phyloP scores from a whole-genome alignment of 2,888 invertebrate species.

The Seira musarum region DNA sequence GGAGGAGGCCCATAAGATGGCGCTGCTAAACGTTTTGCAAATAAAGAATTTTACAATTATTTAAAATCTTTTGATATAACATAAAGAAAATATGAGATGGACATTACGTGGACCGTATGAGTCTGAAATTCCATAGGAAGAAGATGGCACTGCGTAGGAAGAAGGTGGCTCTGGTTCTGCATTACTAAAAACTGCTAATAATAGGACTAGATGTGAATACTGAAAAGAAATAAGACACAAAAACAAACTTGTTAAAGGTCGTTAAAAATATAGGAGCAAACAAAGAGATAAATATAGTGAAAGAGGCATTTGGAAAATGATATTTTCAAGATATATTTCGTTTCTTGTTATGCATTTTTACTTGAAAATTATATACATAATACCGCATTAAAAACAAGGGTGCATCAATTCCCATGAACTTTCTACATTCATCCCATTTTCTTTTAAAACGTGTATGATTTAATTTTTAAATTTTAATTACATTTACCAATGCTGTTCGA shows the following conservation, averaged over 20 bases:
- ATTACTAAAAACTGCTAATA: slow-evolving; percentile 65
- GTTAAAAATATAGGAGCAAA: too few relatives aligned
- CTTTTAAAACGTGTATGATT: too few relatives aligned
- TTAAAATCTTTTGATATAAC: too few relatives aligned
- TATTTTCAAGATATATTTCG: not conserved
- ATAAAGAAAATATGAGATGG: too few relatives aligned
- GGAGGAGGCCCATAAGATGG: slow-evolving; percentile 52
- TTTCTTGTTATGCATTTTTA: not conserved
- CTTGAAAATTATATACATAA: not conserved
- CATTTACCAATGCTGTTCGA: not conserved
- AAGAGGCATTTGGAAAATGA: not conserved
- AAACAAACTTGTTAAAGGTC: too few relatives aligned
- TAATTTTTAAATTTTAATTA: too few relatives aligned
- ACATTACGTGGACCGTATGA: slow-evolving; percentile 52
- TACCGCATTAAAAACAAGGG: too few relatives aligned
- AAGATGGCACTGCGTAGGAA: slow-evolving; percentile 50
- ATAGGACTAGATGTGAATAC: slow-evolving; percentile 64
- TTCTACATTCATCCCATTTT: too few relatives aligned
- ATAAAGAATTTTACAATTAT: too few relatives aligned
- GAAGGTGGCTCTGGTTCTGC: slow-evolving; percentile 59
- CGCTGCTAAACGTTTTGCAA: slow-evolving; percentile 8
- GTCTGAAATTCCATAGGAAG: slow-evolving; percentile 55
- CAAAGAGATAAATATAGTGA: slow-evolving; percentile 30
- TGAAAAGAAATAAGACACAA: too few relatives aligned
- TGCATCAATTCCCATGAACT: too few relatives aligned